phyloP scores from a whole-genome alignment of 37 sponge, comb jelly and placozoan genomes.

The Beroe ovata region DNA sequence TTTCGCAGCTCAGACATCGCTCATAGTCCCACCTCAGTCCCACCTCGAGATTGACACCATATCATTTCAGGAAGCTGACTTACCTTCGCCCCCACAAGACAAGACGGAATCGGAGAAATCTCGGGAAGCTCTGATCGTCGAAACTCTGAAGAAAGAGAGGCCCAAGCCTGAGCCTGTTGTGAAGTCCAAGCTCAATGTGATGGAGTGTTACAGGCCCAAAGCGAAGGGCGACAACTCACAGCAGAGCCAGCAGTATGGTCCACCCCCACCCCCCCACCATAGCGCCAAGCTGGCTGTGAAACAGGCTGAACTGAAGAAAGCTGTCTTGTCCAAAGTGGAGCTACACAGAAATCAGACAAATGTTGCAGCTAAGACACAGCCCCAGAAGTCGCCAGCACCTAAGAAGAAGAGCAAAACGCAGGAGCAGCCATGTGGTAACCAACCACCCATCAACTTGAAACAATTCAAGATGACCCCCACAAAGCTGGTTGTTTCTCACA shows the following conservation, averaged over 20 bases:
- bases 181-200: conserved; percentile 19
- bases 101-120: conserved; percentile 24
- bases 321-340: background rate
- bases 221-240: background rate
- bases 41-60: too few relatives aligned
- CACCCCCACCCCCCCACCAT: background rate
- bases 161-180: background rate
- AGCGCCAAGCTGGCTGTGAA: background rate
- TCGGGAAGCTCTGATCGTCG: conserved; percentile 6
- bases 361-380: background rate
- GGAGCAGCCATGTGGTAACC: background rate
- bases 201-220: background rate
- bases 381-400: conserved; percentile 12
- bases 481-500: background rate
- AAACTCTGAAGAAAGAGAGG: conserved; percentile 23
- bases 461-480: conserved; percentile 22
- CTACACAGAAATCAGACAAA: background rate
- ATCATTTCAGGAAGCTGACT: conserved; percentile 14
- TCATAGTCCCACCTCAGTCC: too few relatives aligned
- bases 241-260: background rate
- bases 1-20: too few relatives aligned
- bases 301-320: background rate
- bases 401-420: background rate
- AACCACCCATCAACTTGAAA: background rate
- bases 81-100: background rate